Evolutionary conservation across 2,888 invertebrate species (phyloP), one percentile per base, ranked within the genome.

Genomic region (Imbricaverruca yamaguchii): DNA sequence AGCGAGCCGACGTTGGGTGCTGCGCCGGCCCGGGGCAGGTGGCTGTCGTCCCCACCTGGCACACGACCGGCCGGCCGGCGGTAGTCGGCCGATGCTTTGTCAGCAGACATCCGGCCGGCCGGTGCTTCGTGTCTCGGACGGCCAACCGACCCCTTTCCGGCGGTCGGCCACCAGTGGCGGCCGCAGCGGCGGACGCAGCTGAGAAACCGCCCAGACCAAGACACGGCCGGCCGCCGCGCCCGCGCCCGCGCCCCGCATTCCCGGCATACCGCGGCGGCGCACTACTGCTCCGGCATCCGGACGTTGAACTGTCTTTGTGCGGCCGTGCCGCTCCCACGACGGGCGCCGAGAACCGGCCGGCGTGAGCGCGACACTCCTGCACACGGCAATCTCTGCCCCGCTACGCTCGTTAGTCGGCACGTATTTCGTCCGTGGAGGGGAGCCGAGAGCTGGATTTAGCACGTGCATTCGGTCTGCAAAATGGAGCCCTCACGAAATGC

Each of bases 231-330:
- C 23, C 39, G 69, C 39, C 39, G 11, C 69, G 13, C 69, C 69
- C 39, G 11, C 69, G 13, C 69, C 69, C 39, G 39, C 39, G 39
- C 69, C 39, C 69, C 23, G 69, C 69, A 69, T 69, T 39, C 69
- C 39, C 15, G 23, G 15, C 39, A 15, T 10, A 39, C 69, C 69
- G 10, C 63, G 39, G 23, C 69, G 39, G 9, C 69, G 23, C 69
- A 13, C 69, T 39, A 13, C 15, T 13, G 39, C 69, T 23, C 69
- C 61, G 18, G 69, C 69, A 69, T 39, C 69, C 69, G 69, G 69
- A 39, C 69, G 69, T 25, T 69, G 69, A 69, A 69, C 69, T 69
- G 39, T 69, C 69, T 39, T 69, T 69, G 69, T 69, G 25, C 6
- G 15, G 6, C 15, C 15, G 15, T 23, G 39, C 69, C 69, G 25